Base-by-base conservation (phyloP, 2,113 vertebrate species). In the Epinephelus cyanopodus region DNA sequence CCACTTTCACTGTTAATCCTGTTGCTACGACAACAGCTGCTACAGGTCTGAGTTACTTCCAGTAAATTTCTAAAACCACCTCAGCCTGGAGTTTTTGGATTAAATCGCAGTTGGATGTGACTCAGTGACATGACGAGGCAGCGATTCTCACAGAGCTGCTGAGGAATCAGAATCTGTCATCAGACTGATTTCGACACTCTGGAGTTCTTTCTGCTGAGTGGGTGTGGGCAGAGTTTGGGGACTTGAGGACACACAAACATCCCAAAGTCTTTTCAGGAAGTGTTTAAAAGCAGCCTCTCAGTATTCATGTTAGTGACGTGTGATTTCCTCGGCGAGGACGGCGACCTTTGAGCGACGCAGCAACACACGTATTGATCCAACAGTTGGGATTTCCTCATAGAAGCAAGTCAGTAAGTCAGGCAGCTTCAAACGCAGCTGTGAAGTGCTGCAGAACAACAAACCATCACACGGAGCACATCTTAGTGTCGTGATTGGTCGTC, bases 311-410 rank as follows among this genome's bases (percentile, higher is more conserved):
- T 2, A n/a, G 6, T 14, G 4, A 57, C 15, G 54, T 25, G 23
- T 69, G 12, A 25, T 39, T 21, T 57, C 54, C 54, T 56, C 47
- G 33, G 17, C 0, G 11, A 52, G 63, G 45, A 63, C 18, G 52
- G 58, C 3, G 3, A 42, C 71, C 67, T 70, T 68, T 65, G n/a
- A 37, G 29, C 45, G 52, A 65, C 76, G 52, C 62, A 50, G 37
- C 19, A 64, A 72, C 47, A 45, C 39, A 45, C 25, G 11, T 61
- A 71, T 53, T 62, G 77, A 85, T 81, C 54, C 42, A 58, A 69
- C 50, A 69, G 23, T 19, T 39, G 48, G 53, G 63, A 66, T 70
- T 61, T 73, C 72, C 72, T 71, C 39, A 8, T 56, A 14, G 72
- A 76, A 62, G 63, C 4, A 18, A 74, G 29, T 82, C 52, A 23